These are phyloP conservation scores for Meloidogyne chitwoodi DNA, from an alignment of 1,140 invertebrate genomes.

Conservation along the genomic window DNA sequence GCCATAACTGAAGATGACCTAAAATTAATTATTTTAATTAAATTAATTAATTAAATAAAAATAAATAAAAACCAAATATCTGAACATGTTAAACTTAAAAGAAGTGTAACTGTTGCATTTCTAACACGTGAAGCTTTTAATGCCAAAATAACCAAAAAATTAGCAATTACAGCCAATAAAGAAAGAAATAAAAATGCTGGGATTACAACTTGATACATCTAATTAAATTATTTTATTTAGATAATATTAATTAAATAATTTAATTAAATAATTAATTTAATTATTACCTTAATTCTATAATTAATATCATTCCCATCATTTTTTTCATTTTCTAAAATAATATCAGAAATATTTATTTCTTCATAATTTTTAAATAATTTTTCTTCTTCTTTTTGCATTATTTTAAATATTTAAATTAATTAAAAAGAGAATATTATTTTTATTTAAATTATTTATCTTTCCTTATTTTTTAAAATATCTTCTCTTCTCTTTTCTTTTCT, in stretches of 20 bases:
- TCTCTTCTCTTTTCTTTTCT: too few species aligned
- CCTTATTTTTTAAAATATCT: neutral
- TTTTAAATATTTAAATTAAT: neutral
- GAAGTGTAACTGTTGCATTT: conserved; percentile 45
- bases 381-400: neutral
- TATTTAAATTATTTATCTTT: neutral
- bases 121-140: conserved; percentile 39
- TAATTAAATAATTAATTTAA: neutral
- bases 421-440: neutral
- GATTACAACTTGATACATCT: conserved; percentile 51
- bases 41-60: too few species aligned
- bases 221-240: neutral
- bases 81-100: conserved; percentile 40
- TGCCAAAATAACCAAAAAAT: conserved; percentile 41
- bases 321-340: neutral
- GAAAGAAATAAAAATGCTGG: conserved; percentile 40
- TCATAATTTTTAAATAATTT: neutral
- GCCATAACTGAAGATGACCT: conserved; percentile 42
- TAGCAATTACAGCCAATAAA: conserved; percentile 40
- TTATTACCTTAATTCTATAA: neutral
- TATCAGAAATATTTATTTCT: neutral
- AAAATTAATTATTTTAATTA: neutral
- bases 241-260: too few species aligned
- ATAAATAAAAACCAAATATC: conserved; percentile 45
- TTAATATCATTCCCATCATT: neutral